A percentile compares a stretch with the other conserved stretches of the same genome.
Evolutionary conservation across 2,888 invertebrate species (phyloP).

Genomic region (Nasonovia ribisnigri): DNA sequence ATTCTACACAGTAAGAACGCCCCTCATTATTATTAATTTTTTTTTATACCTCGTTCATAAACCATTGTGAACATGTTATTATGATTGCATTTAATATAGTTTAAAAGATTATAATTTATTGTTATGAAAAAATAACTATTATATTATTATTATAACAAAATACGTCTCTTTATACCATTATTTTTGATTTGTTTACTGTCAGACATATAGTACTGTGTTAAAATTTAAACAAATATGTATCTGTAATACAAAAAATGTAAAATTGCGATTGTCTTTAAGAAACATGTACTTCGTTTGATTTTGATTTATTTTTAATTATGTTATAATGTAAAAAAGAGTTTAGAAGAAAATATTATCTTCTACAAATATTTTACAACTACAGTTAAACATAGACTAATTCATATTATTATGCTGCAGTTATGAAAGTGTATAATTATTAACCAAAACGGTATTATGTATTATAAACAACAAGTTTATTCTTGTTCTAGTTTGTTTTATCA

Average conservation of each 20-base stretch:
- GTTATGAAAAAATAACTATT: not conserved
- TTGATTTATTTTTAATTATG: too few species aligned
- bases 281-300: too few species aligned
- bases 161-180: not conserved
- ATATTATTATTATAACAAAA: not conserved
- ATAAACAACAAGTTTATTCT: not conserved
- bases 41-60: not conserved
- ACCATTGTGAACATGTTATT: not conserved
- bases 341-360: not conserved
- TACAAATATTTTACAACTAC: not conserved
- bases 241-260: too few species aligned
- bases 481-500: not conserved
- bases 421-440: not conserved
- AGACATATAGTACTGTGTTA: too few species aligned
- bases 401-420: not conserved
- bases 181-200: not conserved
- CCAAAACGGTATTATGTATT: not conserved
- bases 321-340: too few species aligned
- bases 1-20: not conserved
- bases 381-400: not conserved
- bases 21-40: not conserved
- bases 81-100: not conserved
- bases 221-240: too few species aligned
- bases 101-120: not conserved
- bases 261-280: too few species aligned